Evolutionary conservation across 2,113 vertebrate species (phyloP).

Genomic region (Rutilus rutilus): DNA sequence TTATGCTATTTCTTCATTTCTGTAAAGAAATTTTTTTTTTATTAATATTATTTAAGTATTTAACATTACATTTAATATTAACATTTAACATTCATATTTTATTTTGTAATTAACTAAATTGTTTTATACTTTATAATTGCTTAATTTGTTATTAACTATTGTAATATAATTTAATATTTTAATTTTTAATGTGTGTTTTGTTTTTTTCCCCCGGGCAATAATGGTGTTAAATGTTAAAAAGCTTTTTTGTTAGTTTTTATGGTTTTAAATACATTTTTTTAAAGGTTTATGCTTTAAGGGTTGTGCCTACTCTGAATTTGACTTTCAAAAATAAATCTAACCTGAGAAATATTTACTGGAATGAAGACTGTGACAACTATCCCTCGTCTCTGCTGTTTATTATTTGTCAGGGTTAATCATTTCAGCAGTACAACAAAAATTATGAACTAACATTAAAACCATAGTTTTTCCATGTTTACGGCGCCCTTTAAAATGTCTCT

Average conservation of each 20-base stretch:
- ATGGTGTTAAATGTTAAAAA: not conserved
- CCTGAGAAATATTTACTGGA: not conserved
- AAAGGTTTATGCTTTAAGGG: not conserved
- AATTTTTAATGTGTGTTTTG: not conserved
- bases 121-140: not conserved
- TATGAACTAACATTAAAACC: not conserved
- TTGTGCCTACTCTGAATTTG: not conserved
- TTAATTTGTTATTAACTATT: not conserved
- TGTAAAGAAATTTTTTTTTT: too few relatives aligned
- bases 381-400: not conserved
- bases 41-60: too few relatives aligned
- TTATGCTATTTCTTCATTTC: not conserved
- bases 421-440: not conserved
- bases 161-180: too few relatives aligned
- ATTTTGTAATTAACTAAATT: too few relatives aligned
- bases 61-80: too few relatives aligned
- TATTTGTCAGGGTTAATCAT: slow-evolving; percentile 4
- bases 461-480: not conserved
- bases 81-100: too few relatives aligned
- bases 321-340: not conserved
- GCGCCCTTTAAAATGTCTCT: slow-evolving; percentile 16
- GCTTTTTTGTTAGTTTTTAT: not conserved
- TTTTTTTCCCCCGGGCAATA: not conserved
- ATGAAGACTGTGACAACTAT: not conserved
- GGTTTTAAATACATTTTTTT: too few relatives aligned